Evolutionary conservation across 2,113 vertebrate genomes (phyloP), one percentile per base, ranked within the genome.

Genomic region (Ctenodactylus gundi): DNA sequence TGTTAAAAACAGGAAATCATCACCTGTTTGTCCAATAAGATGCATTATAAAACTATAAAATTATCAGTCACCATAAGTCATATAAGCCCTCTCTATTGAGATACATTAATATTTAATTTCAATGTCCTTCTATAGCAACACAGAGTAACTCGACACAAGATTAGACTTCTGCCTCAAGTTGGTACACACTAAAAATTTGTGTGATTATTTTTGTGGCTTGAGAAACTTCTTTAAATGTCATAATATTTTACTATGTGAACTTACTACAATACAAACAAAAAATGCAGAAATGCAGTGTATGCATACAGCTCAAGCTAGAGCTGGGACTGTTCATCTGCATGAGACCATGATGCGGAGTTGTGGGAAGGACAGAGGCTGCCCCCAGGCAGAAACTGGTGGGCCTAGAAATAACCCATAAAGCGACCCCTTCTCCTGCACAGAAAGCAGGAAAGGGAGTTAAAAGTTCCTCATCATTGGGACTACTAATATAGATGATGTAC

Each of bases 241-340:
- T 99, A 99, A 99, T 98, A 98, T 98, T 97, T 99, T 99, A 99
- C 99, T 99, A 99, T 99, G 99, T 99, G 99, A 99, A 99, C 99
- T 99, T 99, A 96, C 99, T 99, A 99, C 99, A 99, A 99, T 99
- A 99, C 99, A 99, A 99, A 99, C 98, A 99, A 99, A 99, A 99
- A 99, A 99, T 99, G 99, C 99, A 99, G 98, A 99, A 98, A 99
- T 98, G 98, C 98, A 99, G 98, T 99, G 99, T 98, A 99, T 99
- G 99, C 99, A 99, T 99, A 99, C 99, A 99, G 98, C 98, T 99
- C 99, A 98, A 98, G 98, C 98, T 97, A 96, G 98, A 98, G 98
- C 93, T 98, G 97, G 98, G 98, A 98, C 97, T 95, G 97, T 97
- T 97, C 98, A 90, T 98, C 97, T 98, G 90, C 83, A 96, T 97